A percentile compares a stretch with the other conserved stretches of the same genome.
Evolutionary conservation across 1,140 invertebrate genomes (phyloP).

Genomic region (Trachelipus rathkii): DNA sequence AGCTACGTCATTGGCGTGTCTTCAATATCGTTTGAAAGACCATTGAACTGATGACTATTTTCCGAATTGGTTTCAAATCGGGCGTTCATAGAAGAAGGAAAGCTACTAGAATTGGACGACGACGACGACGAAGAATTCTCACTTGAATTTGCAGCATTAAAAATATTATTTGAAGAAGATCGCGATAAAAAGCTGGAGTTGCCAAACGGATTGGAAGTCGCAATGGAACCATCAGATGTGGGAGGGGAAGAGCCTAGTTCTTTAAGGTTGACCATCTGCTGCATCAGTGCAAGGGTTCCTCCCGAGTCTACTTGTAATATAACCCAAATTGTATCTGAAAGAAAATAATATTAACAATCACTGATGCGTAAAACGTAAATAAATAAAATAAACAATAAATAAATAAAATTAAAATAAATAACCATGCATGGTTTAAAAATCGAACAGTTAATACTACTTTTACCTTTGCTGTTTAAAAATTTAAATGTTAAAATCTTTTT

Average conservation of each 20-base stretch:
- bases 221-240: not conserved
- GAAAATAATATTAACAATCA: not conserved
- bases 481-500: too few species aligned
- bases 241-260: slow-evolving; percentile 36
- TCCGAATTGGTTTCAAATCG: not conserved
- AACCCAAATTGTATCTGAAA: slow-evolving; percentile 63
- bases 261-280: slow-evolving; percentile 59
- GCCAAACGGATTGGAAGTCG: not conserved
- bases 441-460: too few species aligned
- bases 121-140: not conserved
- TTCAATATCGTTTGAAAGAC: not conserved
- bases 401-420: slow-evolving; percentile 8
- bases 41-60: not conserved
- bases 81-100: not conserved
- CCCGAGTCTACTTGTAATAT: slow-evolving; percentile 64
- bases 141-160: not conserved
- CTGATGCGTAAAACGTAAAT: not conserved
- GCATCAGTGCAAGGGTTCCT: slow-evolving; percentile 64
- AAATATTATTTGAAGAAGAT: not conserved
- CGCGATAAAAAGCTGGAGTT: not conserved
- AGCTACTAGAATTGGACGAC: not conserved
- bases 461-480: too few species aligned
- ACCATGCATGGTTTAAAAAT: not conserved
- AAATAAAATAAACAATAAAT: too few species aligned
- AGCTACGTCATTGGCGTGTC: not conserved